Conservation (phyloP, 2,113 vertebrate genomes). For the Rafetus swinhoei region DNA sequence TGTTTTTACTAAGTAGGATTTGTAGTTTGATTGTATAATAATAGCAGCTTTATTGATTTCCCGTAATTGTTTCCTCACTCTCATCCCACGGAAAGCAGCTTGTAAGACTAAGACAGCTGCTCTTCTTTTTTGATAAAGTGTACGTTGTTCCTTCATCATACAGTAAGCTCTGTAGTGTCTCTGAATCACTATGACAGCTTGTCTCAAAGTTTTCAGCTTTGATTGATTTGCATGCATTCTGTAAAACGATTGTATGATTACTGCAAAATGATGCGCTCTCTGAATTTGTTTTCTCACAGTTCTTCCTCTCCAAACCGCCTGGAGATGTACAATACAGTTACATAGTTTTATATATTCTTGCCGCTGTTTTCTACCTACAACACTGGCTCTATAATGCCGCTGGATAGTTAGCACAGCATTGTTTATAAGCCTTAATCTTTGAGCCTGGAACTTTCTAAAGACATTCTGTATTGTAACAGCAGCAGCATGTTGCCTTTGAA, state of each 20-base stretch:
- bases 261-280: slow-evolving; percentile 69
- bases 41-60: slow-evolving; percentile 76
- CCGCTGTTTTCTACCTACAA: slow-evolving; percentile 60
- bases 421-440: slow-evolving; percentile 66
- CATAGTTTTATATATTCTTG: slow-evolving; percentile 67
- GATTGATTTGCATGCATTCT: slow-evolving; percentile 72
- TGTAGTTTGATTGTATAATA: slow-evolving; percentile 81
- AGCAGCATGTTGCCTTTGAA: slow-evolving; percentile 71
- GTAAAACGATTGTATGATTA: slow-evolving; percentile 85
- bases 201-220: slow-evolving; percentile 74
- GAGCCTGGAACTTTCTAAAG: slow-evolving; percentile 77
- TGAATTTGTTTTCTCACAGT: slow-evolving; percentile 73
- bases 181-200: slow-evolving; percentile 82
- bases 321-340: slow-evolving; percentile 68
- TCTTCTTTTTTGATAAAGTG: slow-evolving; percentile 72
- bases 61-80: slow-evolving; percentile 71
- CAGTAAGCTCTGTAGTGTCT: slow-evolving; percentile 76
- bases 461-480: slow-evolving; percentile 83
- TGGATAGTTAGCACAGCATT: slow-evolving; percentile 78
- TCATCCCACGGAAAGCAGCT: slow-evolving; percentile 83
- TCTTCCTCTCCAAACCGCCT: slow-evolving; percentile 86
- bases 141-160: slow-evolving; percentile 49
- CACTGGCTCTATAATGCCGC: slow-evolving; percentile 76
- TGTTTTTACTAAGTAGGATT: slow-evolving; percentile 73
- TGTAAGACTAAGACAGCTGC: slow-evolving; percentile 79